Conservation (phyloP, 2,888 invertebrate genomes). For the Halictus ligatus region DNA sequence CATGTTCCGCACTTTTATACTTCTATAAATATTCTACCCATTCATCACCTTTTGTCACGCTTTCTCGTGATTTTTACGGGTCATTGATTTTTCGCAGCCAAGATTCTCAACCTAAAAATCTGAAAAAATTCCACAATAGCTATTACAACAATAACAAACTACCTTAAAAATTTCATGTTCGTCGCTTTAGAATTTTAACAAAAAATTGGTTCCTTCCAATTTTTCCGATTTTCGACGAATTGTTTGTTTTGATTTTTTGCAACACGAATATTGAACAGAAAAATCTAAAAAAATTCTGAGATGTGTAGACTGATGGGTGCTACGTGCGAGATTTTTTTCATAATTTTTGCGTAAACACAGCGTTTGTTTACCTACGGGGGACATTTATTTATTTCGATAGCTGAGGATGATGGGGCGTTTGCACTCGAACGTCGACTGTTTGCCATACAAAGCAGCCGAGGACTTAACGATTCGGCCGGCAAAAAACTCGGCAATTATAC, state of each 20-base stretch:
- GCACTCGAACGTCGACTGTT: constrained; percentile 44
- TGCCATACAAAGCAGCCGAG: constrained; percentile 49
- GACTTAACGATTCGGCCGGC: constrained; percentile 47
- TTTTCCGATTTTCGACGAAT: background rate
- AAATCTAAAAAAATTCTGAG: background rate
- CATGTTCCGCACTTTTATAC: background rate
- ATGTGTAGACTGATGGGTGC: background rate
- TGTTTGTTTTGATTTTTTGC: background rate
- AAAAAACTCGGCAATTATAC: constrained; percentile 68
- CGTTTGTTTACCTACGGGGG: background rate
- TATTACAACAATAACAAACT: background rate
- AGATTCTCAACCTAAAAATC: background rate
- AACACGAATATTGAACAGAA: background rate
- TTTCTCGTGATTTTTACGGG: background rate
- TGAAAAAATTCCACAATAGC: background rate
- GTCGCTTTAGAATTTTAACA: background rate
- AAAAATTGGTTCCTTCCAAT: background rate
- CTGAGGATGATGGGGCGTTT: background rate
- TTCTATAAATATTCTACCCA: background rate
- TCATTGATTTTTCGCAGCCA: background rate
- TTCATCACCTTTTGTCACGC: background rate
- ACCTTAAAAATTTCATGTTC: background rate
- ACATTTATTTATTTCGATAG: background rate
- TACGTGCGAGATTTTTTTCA: background rate
- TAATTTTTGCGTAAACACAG: background rate